Conservation (phyloP, 92 coral and sea anemone genomes). For the Paramuricea clavata region DNA sequence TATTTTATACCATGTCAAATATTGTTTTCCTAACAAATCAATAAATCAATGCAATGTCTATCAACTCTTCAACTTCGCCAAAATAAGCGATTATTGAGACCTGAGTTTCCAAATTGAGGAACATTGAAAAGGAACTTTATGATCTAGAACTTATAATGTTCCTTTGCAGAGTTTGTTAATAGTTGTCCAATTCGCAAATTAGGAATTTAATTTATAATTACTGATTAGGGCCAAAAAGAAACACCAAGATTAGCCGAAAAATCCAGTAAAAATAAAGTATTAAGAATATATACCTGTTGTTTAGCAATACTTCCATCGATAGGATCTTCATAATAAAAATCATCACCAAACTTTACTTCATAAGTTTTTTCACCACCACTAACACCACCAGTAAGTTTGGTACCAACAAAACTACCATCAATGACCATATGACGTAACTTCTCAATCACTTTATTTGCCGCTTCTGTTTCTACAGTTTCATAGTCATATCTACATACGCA, state of each 20-base stretch:
- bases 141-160: no score
- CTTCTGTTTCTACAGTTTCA: constrained; percentile 83
- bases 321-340: constrained; percentile 95
- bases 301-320: constrained; percentile 81
- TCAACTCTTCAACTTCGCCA: no score
- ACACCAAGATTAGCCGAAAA: background rate
- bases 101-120: no score
- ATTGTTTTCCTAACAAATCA: no score
- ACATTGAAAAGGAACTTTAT: no score
- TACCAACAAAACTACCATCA: constrained; percentile 78
- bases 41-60: no score
- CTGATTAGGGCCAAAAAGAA: no score
- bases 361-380: constrained; percentile 79
- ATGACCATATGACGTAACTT: constrained; percentile 73
- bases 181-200: no score
- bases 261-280: background rate
- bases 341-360: constrained; percentile 86
- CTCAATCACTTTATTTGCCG: constrained; percentile 85
- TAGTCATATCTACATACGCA: constrained; percentile 79
- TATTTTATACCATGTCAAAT: no score
- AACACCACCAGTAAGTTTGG: constrained; percentile 73
- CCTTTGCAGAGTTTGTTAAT: no score
- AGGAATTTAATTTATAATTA: no score
- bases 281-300: constrained; percentile 75
- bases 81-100: no score